phyloP scores from a whole-genome alignment of 2,797 vertebrate genomes.

The Ptychadena robeensis region DNA sequence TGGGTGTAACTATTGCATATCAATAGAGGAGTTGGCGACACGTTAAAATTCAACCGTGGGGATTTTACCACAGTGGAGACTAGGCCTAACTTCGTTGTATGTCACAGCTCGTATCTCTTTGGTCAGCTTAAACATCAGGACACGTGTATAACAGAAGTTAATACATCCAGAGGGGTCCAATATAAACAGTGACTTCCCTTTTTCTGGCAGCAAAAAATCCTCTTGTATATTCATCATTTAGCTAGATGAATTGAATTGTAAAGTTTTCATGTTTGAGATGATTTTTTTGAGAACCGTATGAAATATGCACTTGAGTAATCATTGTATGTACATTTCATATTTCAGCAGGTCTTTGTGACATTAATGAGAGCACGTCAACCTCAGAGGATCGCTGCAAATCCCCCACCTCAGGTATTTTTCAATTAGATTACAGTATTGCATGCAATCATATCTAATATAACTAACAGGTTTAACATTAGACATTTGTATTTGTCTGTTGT shows the following conservation, averaged over 20 bases:
- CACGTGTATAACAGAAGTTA: background rate
- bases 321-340: constrained; percentile 61
- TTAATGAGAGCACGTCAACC: constrained; percentile 88
- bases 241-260: background rate
- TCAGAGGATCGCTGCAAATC: constrained; percentile 98
- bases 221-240: background rate
- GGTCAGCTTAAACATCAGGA: background rate
- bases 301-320: background rate
- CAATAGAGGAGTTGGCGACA: no score
- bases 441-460: constrained; percentile 19
- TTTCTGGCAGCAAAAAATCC: background rate
- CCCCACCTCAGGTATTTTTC: constrained; percentile 92
- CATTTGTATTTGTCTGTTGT: background rate
- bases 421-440: background rate
- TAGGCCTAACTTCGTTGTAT: no score
- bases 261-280: background rate
- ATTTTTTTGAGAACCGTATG: background rate
- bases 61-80: no score
- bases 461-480: background rate
- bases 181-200: background rate
- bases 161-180: background rate
- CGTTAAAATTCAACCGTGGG: no score
- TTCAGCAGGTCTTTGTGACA: constrained; percentile 91
- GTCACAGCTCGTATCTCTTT: no score
- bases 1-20: no score